A percentile compares a stretch with the other conserved stretches of the same genome.
phyloP scores from a whole-genome alignment of 1,140 invertebrate genomes.

The Spodoptera litura region DNA sequence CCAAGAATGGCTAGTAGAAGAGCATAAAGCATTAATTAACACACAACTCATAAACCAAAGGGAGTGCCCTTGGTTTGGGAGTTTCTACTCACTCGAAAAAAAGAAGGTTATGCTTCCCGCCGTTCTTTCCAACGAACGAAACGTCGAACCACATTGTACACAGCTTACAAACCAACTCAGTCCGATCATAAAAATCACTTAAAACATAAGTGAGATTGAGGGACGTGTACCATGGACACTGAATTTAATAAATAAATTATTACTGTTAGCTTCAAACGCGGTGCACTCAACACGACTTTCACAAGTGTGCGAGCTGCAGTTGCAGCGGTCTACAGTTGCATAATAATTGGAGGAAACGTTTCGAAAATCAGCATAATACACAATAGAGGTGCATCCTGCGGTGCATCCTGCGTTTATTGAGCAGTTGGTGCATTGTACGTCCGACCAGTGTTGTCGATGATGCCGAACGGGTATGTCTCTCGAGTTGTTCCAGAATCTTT shows the following conservation, averaged over 20 bases:
- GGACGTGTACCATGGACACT: constrained; percentile 40
- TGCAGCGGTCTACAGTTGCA: constrained; percentile 52
- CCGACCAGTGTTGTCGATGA: background rate
- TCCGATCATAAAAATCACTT: constrained; percentile 48
- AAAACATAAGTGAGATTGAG: constrained; percentile 46
- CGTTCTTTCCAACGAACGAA: constrained; percentile 64
- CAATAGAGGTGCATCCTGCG: constrained; percentile 54
- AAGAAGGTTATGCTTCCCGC: constrained; percentile 64
- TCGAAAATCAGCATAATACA: constrained; percentile 62
- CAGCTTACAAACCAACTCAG: constrained; percentile 3
- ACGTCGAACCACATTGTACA: constrained; percentile 69
- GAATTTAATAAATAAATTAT: constrained; percentile 41
- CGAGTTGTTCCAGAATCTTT: background rate
- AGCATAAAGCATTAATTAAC: too few relatives aligned
- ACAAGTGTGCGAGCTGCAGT: constrained; percentile 57
- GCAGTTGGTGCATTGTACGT: background rate
- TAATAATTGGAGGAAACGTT: constrained; percentile 72
- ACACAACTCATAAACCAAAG: background rate
- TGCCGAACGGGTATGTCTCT: background rate
- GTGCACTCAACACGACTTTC: constrained; percentile 61
- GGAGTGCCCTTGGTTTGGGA: too few relatives aligned
- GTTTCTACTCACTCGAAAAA: constrained; percentile 71
- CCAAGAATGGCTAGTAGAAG: too few relatives aligned
- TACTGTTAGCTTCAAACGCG: constrained; percentile 50
- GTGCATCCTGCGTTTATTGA: constrained; percentile 56